Evolutionary conservation across 1,140 invertebrate genomes (phyloP), one percentile per base, ranked within the genome.

Genomic region (Drosophila oshimai): DNA sequence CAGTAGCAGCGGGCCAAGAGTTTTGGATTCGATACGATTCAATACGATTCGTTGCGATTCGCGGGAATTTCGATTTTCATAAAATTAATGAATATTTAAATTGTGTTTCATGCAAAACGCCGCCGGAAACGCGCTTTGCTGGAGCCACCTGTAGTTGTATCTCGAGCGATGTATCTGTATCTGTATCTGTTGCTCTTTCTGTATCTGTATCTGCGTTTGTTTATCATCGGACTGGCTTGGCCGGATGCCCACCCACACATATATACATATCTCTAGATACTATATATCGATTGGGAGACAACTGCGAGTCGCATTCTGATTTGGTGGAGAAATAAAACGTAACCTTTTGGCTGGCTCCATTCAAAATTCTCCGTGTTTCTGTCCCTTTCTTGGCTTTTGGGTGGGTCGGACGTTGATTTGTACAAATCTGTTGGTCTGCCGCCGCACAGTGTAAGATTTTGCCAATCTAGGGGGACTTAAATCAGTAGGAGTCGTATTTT

Each of bases 41-140:
- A 34, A n/a, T 39, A 10, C 34, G 45, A 54, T 55, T 60, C 44
- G 70, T 49, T 75, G 64, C 67, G 58, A 81, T 79, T 79, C 54
- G 60, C 55, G 50, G 75, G 65, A 81, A 81, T 81, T 83, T 83
- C 80, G 80, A 86, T 87, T 86, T 75, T 87, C 78, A 86, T 87
- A 70, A 86, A 81, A 81, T 87, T 81, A 86, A 86, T 86, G 81
- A 86, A 86, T 87, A 86, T 86, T 87, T 87, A 86, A 87, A 76
- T 74, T 76, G 76, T 87, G 68, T 34, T 69, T 74, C 71, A 80
- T 74, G 75, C 55, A 62, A 86, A 87, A 81, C 53, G 61, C 60
- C 76, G 72, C 81, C 81, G 81, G 81, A 86, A 86, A 87, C 81
- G 81, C 81, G 81, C 81, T 81, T 86, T 81, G 76, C 61, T 87